Evolutionary conservation across 23 tunicate species (phyloP).

Genomic region (Trididemnum miniatum): DNA sequence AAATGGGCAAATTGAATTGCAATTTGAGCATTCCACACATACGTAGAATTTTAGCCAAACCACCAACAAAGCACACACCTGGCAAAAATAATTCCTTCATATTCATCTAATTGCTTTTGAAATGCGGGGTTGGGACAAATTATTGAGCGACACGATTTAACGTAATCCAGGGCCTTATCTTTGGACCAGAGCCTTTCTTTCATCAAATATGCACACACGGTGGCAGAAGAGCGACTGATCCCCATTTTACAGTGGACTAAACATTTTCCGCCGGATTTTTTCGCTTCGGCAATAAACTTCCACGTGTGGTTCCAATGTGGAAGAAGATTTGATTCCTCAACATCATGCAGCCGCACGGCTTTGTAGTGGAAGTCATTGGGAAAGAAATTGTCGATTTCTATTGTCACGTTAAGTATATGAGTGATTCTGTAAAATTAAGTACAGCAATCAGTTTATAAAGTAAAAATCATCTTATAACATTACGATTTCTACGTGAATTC

Average conservation of each 20-base stretch:
- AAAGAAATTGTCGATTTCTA: slow-evolving; percentile 84
- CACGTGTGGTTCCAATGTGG: slow-evolving; percentile 78
- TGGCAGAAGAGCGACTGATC: slow-evolving; percentile 90
- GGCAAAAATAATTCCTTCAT: slow-evolving; percentile 87
- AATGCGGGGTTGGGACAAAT: slow-evolving; percentile 72
- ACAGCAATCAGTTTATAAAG: no score
- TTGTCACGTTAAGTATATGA: slow-evolving; percentile 90
- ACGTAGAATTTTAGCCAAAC: no score
- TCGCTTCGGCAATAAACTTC: slow-evolving; percentile 54
- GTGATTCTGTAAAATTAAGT: slow-evolving; percentile 81
- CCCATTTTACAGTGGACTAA: slow-evolving; percentile 99
- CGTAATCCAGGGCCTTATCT: slow-evolving; percentile 55
- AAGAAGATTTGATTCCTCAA: slow-evolving; percentile 39
- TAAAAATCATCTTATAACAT: no score
- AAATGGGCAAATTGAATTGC: no score
- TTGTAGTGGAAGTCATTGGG: slow-evolving; percentile 81
- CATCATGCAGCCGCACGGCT: slow-evolving; percentile 60
- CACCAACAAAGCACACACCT: no score
- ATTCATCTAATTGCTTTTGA: slow-evolving; percentile 70
- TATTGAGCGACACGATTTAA: slow-evolving; percentile 58
- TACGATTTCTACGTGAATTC: no score
- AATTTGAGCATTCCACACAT: no score
- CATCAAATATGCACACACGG: slow-evolving; percentile 92
- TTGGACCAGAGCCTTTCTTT: slow-evolving; percentile 62
- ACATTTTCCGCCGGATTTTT: slow-evolving; percentile 47